phyloP scores from a whole-genome alignment of 1,140 invertebrate genomes.

The Himalopsyche phryganea region DNA sequence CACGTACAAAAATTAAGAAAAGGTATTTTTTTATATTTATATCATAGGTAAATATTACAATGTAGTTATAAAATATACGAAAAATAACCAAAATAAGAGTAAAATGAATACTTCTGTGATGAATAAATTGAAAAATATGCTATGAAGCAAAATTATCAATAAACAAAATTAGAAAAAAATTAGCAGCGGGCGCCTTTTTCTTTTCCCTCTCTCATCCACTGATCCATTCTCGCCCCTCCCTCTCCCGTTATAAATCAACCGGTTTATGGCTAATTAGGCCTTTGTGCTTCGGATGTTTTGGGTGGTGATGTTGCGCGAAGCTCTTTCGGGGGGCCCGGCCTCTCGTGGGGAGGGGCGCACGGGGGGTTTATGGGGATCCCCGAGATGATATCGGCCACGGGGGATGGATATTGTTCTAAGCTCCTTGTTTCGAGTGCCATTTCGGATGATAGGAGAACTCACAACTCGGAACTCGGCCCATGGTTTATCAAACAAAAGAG shows the following conservation, averaged over 20 bases:
- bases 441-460: slow-evolving; percentile 31
- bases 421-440: slow-evolving; percentile 34
- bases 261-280: slow-evolving; percentile 68
- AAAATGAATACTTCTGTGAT: neutral
- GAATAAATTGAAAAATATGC: no score
- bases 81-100: no score
- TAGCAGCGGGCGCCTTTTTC: slow-evolving; percentile 27
- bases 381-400: slow-evolving; percentile 30
- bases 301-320: slow-evolving; percentile 30
- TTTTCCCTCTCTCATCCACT: slow-evolving; percentile 31
- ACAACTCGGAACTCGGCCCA: neutral
- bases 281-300: slow-evolving; percentile 49
- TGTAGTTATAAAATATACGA: no score
- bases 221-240: slow-evolving; percentile 29
- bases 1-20: no score
- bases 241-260: slow-evolving; percentile 59
- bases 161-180: slow-evolving; percentile 2
- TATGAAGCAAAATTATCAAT: no score
- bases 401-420: slow-evolving; percentile 34
- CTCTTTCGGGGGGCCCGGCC: slow-evolving; percentile 25
- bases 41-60: no score
- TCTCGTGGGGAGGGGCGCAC: slow-evolving; percentile 23
- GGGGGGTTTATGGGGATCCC: slow-evolving; percentile 18
- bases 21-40: no score
- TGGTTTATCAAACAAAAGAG: slow-evolving; percentile 21